These are phyloP conservation scores for Australoheros scitulus DNA, from an alignment of 2,113 vertebrate species.

Conservation along the genomic window DNA sequence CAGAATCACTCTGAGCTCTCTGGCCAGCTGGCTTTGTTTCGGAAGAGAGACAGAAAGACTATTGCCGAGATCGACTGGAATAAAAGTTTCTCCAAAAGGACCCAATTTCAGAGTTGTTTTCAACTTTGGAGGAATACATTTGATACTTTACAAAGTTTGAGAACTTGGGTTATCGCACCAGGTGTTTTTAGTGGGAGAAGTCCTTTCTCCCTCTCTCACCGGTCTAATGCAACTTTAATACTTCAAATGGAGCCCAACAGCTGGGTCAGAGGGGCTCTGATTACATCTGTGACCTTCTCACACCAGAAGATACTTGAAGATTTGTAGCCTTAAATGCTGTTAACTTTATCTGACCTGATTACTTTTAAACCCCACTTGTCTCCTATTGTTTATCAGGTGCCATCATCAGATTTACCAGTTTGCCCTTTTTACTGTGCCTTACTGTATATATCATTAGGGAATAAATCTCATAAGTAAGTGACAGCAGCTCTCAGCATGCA, in stretches of 20 bases:
- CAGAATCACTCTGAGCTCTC: conserved; percentile 19
- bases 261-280: conserved; percentile 68
- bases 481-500: conserved; percentile 28
- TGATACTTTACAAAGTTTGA: conserved; percentile 46
- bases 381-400: conserved; percentile 12
- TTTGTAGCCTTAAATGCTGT: conserved; percentile 43
- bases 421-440: conserved; percentile 20
- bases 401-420: conserved; percentile 25
- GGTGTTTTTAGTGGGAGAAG: conserved; percentile 37
- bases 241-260: conserved; percentile 62
- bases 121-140: conserved; percentile 38
- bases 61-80: not conserved
- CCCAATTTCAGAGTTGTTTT: conserved; percentile 38
- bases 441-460: conserved; percentile 46
- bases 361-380: not conserved
- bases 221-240: conserved; percentile 54
- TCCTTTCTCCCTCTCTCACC: conserved; percentile 53
- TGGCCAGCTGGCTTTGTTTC: conserved; percentile 15
- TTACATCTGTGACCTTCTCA: conserved; percentile 71
- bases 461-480: conserved; percentile 33
- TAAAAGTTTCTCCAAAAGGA: conserved; percentile 47
- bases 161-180: conserved; percentile 43
- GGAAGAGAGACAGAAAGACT: not conserved
- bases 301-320: conserved; percentile 50
- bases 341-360: conserved; percentile 14